These are phyloP conservation scores for Gavia stellata DNA, from an alignment of 2,113 vertebrate species.

Conservation along the genomic window DNA sequence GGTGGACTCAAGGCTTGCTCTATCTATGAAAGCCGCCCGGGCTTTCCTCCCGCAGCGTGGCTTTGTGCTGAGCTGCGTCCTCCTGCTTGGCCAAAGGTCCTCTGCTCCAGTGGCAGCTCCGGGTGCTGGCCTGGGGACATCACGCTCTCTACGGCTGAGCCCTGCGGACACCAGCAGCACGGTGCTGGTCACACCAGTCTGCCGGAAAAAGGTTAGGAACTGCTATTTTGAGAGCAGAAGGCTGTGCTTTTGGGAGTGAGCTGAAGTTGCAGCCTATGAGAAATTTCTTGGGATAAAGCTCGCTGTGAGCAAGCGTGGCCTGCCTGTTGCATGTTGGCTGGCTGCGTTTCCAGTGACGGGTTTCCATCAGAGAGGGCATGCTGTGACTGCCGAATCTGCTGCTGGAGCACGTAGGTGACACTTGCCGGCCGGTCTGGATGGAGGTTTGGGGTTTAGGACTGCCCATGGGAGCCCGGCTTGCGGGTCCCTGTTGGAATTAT, in stretches of 20 bases:
- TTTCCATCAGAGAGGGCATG: not conserved
- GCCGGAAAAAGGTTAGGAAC: not conserved
- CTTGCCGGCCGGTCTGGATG: not conserved
- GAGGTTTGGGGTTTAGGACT: not conserved
- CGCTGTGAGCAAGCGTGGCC: fast-evolving
- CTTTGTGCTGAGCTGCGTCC: not conserved
- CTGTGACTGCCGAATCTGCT: not conserved
- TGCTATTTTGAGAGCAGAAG: not conserved
- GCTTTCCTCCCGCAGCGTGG: not conserved
- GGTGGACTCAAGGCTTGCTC: not conserved
- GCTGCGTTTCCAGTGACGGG: not conserved
- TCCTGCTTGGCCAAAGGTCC: not conserved
- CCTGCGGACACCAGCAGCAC: fast-evolving
- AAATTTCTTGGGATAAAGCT: not conserved
- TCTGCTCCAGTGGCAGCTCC: not conserved
- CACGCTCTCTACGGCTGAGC: fast-evolving
- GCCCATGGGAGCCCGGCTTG: not conserved
- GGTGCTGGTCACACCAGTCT: not conserved
- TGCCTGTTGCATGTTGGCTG: not conserved
- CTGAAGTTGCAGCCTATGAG: not conserved
- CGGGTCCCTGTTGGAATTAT: not conserved
- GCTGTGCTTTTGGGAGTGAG: not conserved
- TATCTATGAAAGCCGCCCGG: not conserved
- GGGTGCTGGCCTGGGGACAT: not conserved
- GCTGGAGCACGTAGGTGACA: not conserved